Base-by-base conservation (phyloP, 2,113 vertebrate genomes). In the Urocitellus parryii region DNA sequence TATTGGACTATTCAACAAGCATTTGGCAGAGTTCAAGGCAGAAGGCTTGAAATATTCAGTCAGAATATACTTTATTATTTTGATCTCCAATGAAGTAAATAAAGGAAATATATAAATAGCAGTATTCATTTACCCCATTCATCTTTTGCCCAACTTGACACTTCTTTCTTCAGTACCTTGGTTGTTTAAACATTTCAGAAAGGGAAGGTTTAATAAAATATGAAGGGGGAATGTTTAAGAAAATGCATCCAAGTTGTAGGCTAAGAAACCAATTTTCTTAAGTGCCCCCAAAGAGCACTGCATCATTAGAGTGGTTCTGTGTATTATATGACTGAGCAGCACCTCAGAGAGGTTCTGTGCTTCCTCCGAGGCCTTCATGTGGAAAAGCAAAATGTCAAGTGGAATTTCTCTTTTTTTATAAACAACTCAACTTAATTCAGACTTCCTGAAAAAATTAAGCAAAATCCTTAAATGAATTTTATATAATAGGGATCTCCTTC, bases 391-490 rank as follows among this genome's bases (percentile, higher is more conserved):
- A 78, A 29, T 58, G 0, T 17, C 67, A 82, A 58, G 32, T 51
- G 25, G 0, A 65, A 88, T 89, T 91, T 88, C 5, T 79, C 84
- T 95, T 4, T 4, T 86, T 97, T 82, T 72, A 45, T 11, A 68
- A 86, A 89, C 7, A 95, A 2, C 45, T 96, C 32, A 83, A 16
- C 10, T 72, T n/a, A 16, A 27, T 82, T 95, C 12, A 81, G 17
- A 45, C 56, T 42, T 94, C 12, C 74, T 45, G 37, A 97, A 98
- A 97, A 27, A 56, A 9, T 1, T 87, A 48, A 97, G 83, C 5
- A 84, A 93, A 22, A 63, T 84, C 84, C 65, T 98, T 96, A 32
- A 4, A 76, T 17, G 2, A 96, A 95, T 22, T 90, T 70, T 83
- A 53, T 14, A 65, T 32, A 95, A 48, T n/a, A n/a, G n/a, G 80